Evolutionary conservation across 2,888 invertebrate species (phyloP), one percentile per base, ranked within the genome.

Genomic region (Pocota personata): DNA sequence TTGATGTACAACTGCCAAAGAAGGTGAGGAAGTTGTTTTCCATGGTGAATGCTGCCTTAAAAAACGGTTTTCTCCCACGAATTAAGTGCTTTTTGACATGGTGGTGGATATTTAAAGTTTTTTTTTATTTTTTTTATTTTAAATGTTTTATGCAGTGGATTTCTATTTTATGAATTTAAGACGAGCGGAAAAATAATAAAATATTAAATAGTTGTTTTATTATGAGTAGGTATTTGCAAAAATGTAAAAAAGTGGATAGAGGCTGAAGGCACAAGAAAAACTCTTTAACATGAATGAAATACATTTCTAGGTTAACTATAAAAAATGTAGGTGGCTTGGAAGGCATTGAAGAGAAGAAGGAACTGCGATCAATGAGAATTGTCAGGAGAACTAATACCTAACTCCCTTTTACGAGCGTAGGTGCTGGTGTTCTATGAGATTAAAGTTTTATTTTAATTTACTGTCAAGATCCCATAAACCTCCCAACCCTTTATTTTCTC

Each of bases 1-100:
- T 52, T 79, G 73, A 75, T 64, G 84, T 64, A 80, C 80, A 79
- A 75, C 50, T 76, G 75, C 52, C 80, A 66, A 71, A 76, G 71
- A 80, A 71, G 84, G 79, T 5, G 64, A 73, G 75, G 80, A 76
- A 75, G 75, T 71, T 52, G 79, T 52, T 55, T 58, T 46, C 46
- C 46, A 46, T 60, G 69, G 84, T 71, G 75, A 71, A 80, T 84
- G 75, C 76, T 46, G 67, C 78, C 78, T 83, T 83, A 40, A 14
- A 40, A 40, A 40, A 14, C 14, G 1, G 71, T 75, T 80, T 46
- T 79, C 57, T 84, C 79, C 84, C 79, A 84, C 75, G 75, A 40
- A 50, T 79, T 58, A 75, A 79, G 79, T 79, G 69, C 24, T 57
- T 76, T 83, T 69, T 82, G 69, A 50, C 58, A 72, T 67, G 64